A percentile compares a stretch with the other conserved stretches of the same genome.
Conservation (phyloP, 2,888 invertebrate species). For the Drepana falcataria region DNA sequence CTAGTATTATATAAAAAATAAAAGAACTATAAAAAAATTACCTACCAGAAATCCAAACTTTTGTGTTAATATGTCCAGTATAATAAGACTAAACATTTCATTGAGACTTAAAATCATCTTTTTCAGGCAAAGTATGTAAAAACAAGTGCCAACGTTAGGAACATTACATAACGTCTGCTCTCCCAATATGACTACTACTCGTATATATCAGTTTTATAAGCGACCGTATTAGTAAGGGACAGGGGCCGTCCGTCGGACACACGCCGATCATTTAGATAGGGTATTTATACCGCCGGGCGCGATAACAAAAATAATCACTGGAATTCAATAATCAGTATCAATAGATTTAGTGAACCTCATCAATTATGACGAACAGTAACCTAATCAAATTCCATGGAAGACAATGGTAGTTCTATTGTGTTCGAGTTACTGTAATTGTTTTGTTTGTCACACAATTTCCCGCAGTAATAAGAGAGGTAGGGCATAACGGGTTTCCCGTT, state of each 20-base stretch:
- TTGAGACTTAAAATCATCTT: too few species aligned
- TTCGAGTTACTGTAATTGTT: neutral
- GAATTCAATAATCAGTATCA: neutral
- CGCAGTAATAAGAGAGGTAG: too few species aligned
- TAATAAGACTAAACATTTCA: too few species aligned
- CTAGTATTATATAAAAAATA: too few species aligned
- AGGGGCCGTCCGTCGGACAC: slow-evolving; percentile 14
- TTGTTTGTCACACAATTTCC: too few species aligned
- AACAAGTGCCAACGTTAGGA: too few species aligned
- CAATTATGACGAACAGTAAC: neutral
- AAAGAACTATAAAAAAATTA: too few species aligned
- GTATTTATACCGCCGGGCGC: slow-evolving; percentile 8
- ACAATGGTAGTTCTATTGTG: neutral
- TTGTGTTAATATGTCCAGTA: too few species aligned
- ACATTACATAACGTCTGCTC: neutral
- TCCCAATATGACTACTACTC: neutral
- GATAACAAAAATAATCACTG: slow-evolving; percentile 22
- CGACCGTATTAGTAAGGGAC: slow-evolving; percentile 24
- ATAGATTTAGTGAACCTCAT: neutral
- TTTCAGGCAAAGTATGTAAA: too few species aligned
- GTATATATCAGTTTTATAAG: slow-evolving; percentile 1
- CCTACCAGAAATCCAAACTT: too few species aligned
- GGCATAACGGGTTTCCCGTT: too few species aligned
- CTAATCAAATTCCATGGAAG: neutral
- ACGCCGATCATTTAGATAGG: slow-evolving; percentile 33